Base-by-base conservation (phyloP, 1,140 invertebrate species). In the Cyphomyrmex costatus region DNA sequence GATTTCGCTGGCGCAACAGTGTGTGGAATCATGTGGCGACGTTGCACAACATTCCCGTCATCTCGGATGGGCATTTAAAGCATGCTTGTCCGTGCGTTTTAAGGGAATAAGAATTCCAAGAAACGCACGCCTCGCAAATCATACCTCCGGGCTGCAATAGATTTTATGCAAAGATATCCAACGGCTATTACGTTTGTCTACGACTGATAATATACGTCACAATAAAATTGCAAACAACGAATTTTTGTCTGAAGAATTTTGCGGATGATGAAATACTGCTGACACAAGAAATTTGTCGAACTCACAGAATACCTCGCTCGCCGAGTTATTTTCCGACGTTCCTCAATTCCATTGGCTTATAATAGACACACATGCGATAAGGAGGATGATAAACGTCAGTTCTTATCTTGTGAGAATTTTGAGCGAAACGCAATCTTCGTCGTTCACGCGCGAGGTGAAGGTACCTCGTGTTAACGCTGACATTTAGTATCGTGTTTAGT, bases 1-100 rank as follows among this genome's bases (percentile, higher is more conserved):
- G 66, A 83, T 83, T 60, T 83, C 51, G 79, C 79, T 83, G 68
- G 68, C 79, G 36, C 78, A 80, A 80, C 49, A 27, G 78, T 10
- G 65, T n/a, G 68, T 16, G 46, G 36, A 71, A 71, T 53, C 78
- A 24, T 42, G 78, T 16, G 42, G 77, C 79, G 53, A 49, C 79
- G 53, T 46, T 83, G 68, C 79, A 74, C 79, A 83, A 83, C 79
- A 24, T 19, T 30, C 61, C 14, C 42, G 79, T 83, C 79, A 83
- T 73, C 53, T 56, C 68, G 56, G 33, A 73, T 85, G 24, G 61
- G 12, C 70, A 56, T 16, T 58, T 46, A 66, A 21, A 42, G 19
- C 8, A 68, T 82, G 79, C n/a, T 16, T n/a, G 36, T 19, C 27
- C 58, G 27, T 51, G 36, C 49, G 53, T 68, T 74, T 49, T 10